These are phyloP conservation scores for Salmo trutta DNA, from an alignment of 2,797 vertebrate species.

Conservation along the genomic window DNA sequence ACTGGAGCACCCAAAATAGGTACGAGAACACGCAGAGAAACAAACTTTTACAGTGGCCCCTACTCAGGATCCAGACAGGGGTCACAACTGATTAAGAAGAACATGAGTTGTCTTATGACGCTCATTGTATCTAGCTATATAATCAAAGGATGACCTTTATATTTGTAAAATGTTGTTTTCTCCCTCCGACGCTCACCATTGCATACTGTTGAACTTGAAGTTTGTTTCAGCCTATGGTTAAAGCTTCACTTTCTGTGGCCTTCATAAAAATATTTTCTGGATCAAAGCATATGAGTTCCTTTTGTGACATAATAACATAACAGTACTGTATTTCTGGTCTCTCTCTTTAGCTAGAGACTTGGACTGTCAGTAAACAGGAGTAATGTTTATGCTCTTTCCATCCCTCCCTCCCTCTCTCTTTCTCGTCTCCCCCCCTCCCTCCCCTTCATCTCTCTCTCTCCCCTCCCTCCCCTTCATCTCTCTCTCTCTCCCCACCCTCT, in stretches of 20 bases:
- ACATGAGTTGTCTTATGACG: not conserved
- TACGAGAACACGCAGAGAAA: slow-evolving; percentile 44
- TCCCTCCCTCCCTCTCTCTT: not conserved
- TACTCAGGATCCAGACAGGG: not conserved
- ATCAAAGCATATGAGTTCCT: not conserved
- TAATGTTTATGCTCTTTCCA: not conserved
- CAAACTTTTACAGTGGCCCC: not conserved
- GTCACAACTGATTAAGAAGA: not conserved
- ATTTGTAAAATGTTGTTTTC: not conserved
- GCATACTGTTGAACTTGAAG: not conserved
- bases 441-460: not conserved
- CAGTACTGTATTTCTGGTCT: not conserved
- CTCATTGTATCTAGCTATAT: not conserved
- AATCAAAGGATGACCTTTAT: not conserved
- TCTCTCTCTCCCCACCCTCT: not conserved
- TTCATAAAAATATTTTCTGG: not conserved
- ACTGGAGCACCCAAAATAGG: slow-evolving; percentile 76
- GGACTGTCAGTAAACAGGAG: not conserved
- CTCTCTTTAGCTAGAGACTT: not conserved
- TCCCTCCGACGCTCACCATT: not conserved
- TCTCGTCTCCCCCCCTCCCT: not conserved
- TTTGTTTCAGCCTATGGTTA: not conserved
- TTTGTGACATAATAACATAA: not conserved
- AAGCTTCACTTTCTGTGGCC: not conserved
- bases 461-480: not conserved